A percentile compares a stretch with the other conserved stretches of the same genome.
phyloP scores from a whole-genome alignment of 2,113 vertebrate genomes.

The Catagonus wagneri region DNA sequence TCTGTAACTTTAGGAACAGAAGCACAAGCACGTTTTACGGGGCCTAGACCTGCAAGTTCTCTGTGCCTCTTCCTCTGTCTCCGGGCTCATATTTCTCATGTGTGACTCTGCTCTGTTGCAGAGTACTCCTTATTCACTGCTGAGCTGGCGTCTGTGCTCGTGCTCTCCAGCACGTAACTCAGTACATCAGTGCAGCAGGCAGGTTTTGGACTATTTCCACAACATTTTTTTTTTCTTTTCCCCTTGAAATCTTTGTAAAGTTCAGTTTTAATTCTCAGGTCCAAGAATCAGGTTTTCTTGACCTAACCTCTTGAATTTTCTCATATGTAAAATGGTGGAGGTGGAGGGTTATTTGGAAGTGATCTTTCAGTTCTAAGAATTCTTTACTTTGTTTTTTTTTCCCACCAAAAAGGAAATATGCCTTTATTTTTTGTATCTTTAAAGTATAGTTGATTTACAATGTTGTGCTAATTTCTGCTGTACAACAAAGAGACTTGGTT shows the following conservation, averaged over 20 bases:
- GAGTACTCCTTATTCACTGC: rapidly evolving
- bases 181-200: background rate
- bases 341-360: background rate
- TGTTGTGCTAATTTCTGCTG: too few relatives aligned
- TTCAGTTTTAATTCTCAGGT: conserved; percentile 26
- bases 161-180: background rate
- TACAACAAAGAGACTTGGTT: too few relatives aligned
- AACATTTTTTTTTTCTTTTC: background rate
- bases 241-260: background rate
- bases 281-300: background rate
- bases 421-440: too few relatives aligned
- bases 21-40: background rate
- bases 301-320: background rate
- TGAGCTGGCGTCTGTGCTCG: background rate
- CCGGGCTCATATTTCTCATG: rapidly evolving
- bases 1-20: background rate
- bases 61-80: background rate
- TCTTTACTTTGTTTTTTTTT: background rate
- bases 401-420: too few relatives aligned
- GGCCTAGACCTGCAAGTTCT: background rate
- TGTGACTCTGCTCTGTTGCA: background rate
- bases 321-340: background rate
- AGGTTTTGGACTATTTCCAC: background rate
- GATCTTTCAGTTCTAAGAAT: background rate
- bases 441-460: too few relatives aligned